Conservation (phyloP, 2,797 vertebrate genomes). For the Gymnothorax reevesii region DNA sequence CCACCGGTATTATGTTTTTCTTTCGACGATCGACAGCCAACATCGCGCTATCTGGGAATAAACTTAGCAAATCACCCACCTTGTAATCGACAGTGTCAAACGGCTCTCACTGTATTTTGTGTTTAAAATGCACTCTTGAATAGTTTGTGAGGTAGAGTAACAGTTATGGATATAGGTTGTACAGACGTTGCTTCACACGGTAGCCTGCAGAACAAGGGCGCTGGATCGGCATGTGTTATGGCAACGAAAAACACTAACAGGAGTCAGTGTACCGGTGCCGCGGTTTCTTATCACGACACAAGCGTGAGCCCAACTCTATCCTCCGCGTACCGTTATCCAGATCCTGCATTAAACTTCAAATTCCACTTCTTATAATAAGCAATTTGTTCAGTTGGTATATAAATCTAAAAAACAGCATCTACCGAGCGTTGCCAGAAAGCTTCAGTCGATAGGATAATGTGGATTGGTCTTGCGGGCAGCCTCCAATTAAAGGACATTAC, state of each 20-base stretch:
- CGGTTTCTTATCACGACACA: not conserved
- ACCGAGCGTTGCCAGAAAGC: not conserved
- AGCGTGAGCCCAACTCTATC: not conserved
- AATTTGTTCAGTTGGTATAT: not conserved
- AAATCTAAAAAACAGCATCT: not conserved
- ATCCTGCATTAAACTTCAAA: not conserved
- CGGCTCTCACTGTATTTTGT: not conserved
- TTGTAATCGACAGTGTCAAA: not conserved
- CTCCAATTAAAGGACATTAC: not conserved
- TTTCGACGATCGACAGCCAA: not conserved
- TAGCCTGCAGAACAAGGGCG: not conserved
- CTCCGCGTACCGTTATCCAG: not conserved
- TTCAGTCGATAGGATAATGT: not conserved
- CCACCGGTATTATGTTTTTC: not conserved
- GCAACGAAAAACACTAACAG: conserved; percentile 12
- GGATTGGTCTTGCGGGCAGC: not conserved
- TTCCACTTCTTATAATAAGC: not conserved
- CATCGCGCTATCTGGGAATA: not conserved
- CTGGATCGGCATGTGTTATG: conserved; percentile 7
- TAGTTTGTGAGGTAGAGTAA: not conserved
- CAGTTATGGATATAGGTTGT: no score
- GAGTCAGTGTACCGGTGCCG: not conserved
- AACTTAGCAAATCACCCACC: not conserved
- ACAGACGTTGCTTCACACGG: not conserved
- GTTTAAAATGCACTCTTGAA: not conserved